Evolutionary conservation across 2,113 vertebrate species (phyloP).

Genomic region (Atlantisia rogersi): DNA sequence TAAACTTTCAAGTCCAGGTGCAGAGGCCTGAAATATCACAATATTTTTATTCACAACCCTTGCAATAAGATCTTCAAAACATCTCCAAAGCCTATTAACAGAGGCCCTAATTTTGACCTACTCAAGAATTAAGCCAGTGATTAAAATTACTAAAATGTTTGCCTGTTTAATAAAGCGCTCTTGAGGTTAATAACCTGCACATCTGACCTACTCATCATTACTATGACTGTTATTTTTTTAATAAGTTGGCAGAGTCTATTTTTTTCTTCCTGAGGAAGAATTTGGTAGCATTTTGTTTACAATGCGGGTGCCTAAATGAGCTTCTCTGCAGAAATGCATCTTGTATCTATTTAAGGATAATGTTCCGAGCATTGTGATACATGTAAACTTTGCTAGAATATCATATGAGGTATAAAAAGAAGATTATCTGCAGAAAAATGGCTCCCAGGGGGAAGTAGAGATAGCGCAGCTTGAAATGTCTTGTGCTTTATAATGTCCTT

Average conservation of each 20-base stretch:
- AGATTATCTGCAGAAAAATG: conserved; percentile 50
- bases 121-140: not conserved
- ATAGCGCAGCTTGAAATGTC: conserved; percentile 24
- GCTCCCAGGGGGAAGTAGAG: conserved; percentile 6
- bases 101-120: not conserved
- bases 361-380: not conserved
- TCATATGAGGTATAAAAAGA: conserved; percentile 3
- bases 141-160: conserved; percentile 41
- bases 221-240: not conserved
- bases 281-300: not conserved
- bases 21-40: not conserved
- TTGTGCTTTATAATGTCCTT: conserved; percentile 25
- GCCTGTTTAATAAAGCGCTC: conserved; percentile 6
- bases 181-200: not conserved
- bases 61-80: not conserved
- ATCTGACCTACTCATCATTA: not conserved
- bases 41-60: not conserved
- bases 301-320: not conserved
- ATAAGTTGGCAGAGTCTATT: not conserved
- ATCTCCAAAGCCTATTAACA: not conserved
- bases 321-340: not conserved
- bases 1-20: not conserved
- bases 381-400: conserved; percentile 10
- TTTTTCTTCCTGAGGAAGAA: not conserved
- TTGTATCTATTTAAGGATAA: not conserved